These are phyloP conservation scores for Ips nitidus DNA, from an alignment of 1,140 invertebrate genomes.

Conservation along the genomic window DNA sequence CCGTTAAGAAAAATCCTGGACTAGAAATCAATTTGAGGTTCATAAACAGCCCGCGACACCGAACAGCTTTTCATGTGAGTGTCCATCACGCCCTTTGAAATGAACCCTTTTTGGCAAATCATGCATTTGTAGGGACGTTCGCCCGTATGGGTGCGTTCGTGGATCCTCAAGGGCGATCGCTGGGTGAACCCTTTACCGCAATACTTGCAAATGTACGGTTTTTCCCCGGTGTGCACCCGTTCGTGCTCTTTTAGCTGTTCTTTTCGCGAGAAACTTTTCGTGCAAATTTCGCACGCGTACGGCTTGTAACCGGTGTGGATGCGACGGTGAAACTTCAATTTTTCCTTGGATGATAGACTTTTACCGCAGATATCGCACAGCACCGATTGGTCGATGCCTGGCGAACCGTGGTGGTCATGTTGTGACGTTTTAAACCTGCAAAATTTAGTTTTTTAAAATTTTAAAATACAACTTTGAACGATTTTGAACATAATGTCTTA, in stretches of 20 bases:
- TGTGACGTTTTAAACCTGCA: slow-evolving; percentile 46
- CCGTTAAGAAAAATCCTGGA: too few relatives aligned
- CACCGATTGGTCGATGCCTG: slow-evolving; percentile 47
- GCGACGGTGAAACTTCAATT: slow-evolving; percentile 69
- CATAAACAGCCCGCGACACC: slow-evolving; percentile 41
- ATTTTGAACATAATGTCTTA: too few relatives aligned
- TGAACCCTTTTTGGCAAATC: slow-evolving; percentile 67
- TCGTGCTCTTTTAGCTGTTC: slow-evolving; percentile 64
- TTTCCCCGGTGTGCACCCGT: slow-evolving; percentile 65
- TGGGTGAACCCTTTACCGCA: slow-evolving; percentile 81
- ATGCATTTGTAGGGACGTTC: slow-evolving; percentile 74
- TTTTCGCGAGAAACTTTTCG: slow-evolving; percentile 66
- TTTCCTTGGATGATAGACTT: slow-evolving; percentile 69
- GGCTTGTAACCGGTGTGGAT: slow-evolving; percentile 76
- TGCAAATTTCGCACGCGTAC: slow-evolving; percentile 67
- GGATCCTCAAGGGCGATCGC: slow-evolving; percentile 65
- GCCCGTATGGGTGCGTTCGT: slow-evolving; percentile 64
- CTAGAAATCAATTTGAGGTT: slow-evolving; percentile 9
- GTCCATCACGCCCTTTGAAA: slow-evolving; percentile 63
- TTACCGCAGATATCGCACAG: slow-evolving; percentile 77
- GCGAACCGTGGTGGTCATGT: slow-evolving; percentile 45
- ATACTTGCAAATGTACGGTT: slow-evolving; percentile 65
- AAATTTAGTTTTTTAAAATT: not conserved
- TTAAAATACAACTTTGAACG: not conserved
- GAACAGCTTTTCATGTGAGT: slow-evolving; percentile 61